phyloP scores from a whole-genome alignment of 2,888 invertebrate species.

The Drosophila lutescens region DNA sequence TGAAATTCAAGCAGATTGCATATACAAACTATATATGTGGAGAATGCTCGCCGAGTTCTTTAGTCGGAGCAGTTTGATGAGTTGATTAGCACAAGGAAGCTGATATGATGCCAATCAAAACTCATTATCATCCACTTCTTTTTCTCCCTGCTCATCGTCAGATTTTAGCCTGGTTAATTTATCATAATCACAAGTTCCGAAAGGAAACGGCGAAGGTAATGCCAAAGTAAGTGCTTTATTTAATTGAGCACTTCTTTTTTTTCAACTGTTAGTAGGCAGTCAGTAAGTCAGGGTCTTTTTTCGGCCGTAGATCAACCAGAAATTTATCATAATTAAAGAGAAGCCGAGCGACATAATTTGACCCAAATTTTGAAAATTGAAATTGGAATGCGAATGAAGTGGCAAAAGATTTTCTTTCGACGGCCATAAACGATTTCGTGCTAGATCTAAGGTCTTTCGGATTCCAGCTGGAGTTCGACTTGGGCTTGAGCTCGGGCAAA shows the following conservation, averaged over 20 bases:
- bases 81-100: slow-evolving; percentile 16
- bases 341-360: slow-evolving; percentile 71
- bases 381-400: slow-evolving; percentile 38
- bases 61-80: background rate
- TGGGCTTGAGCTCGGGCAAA: slow-evolving; percentile 32
- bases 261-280: slow-evolving; percentile 18
- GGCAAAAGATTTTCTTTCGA: slow-evolving; percentile 58
- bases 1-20: background rate
- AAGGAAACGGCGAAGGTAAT: slow-evolving; percentile 45
- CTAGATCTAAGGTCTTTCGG: slow-evolving; percentile 44
- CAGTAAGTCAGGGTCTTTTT: slow-evolving; percentile 53
- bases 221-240: slow-evolving; percentile 41
- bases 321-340: slow-evolving; percentile 58
- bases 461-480: slow-evolving; percentile 48
- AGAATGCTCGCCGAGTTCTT: slow-evolving; percentile 6
- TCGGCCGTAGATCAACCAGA: slow-evolving; percentile 47
- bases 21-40: background rate
- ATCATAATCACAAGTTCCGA: slow-evolving; percentile 31
- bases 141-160: slow-evolving; percentile 5
- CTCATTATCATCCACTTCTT: slow-evolving; percentile 1
- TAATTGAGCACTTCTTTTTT: slow-evolving; percentile 42
- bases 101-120: background rate
- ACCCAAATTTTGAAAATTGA: slow-evolving; percentile 58
- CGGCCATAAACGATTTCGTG: slow-evolving; percentile 57
- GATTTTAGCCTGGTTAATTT: slow-evolving; percentile 6